Evolutionary conservation across 2,113 vertebrate species (phyloP), one percentile per base, ranked within the genome.

Genomic region (Electrona antarctica): DNA sequence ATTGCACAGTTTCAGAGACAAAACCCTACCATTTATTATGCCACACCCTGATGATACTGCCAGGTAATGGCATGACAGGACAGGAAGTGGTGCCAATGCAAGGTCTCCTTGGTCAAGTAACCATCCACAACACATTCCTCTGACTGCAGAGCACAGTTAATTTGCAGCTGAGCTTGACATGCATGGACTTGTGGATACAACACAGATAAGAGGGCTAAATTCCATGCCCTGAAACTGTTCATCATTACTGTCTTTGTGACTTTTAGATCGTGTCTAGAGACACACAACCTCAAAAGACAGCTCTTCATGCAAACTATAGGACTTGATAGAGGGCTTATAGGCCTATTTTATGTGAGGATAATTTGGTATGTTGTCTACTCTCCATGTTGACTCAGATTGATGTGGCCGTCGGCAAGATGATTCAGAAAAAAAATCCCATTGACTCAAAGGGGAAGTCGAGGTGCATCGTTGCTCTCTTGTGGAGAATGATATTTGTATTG

Each of bases 101-200:
- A 68, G 58, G 63, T 67, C 67, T 74, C 54, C 45, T 8, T 46
- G 69, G 51, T 73, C 62, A 69, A 79, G 33, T 7, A 48, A 46
- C 21, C 61, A 52, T 70, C 7, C 77, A 81, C 81, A 90, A 7
- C 77, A 81, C 81, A 90, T 91, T 87, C 87, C 65, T 81, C 12
- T 56, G 46, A 12, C 12, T 54, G 28, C 29, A 9, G 11, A 55
- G 33, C 33, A 41, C 33, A 41, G 33, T 8, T 5, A 68, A 47
- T 28, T 67, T 8, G 54, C 13, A 28, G 59, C 60, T 50, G 69
- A 67, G 72, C 69, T 47, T 48, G 72, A 80, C 88, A 76, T 87
- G 90, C 69, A 1, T 7, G 21, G 79, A 61, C 87, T 76, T 87
- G 87, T 81, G 74, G n/a, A 1, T 62, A 28, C 61, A 4, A 46